Conservation (phyloP, 2,797 vertebrate species). For the Anolis apletophallus region DNA sequence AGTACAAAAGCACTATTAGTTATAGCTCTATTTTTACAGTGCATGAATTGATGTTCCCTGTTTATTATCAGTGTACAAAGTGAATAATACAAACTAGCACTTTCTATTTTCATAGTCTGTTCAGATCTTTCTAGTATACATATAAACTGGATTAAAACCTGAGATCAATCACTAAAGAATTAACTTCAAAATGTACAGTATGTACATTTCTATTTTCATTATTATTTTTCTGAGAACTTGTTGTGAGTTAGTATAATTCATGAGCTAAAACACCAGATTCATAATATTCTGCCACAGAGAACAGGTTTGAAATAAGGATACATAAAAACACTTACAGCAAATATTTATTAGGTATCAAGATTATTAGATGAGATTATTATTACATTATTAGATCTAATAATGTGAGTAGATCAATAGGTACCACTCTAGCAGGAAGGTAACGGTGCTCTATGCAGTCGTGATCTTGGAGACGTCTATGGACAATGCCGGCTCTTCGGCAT, state of each 20-base stretch:
- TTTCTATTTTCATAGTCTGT: background rate
- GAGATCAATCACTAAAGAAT: background rate
- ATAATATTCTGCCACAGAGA: background rate
- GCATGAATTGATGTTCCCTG: background rate
- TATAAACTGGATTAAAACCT: background rate
- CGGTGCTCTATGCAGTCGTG: no score
- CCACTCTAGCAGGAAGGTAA: no score
- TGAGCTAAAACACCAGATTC: no score
- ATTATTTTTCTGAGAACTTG: no score
- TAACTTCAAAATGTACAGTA: background rate
- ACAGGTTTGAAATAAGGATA: background rate
- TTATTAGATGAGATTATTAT: no score
- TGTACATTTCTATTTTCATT: background rate
- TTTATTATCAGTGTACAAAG: background rate
- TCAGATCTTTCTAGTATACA: background rate
- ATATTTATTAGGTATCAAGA: background rate
- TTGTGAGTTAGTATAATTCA: no score
- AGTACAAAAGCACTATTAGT: background rate
- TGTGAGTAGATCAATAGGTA: no score
- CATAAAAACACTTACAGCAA: background rate
- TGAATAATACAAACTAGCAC: background rate
- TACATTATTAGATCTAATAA: no score
- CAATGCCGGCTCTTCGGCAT: no score
- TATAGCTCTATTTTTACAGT: background rate
- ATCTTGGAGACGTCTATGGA: no score